Percentiles rank a stretch among this genome's conserved stretches.
Evolutionary conservation across 2,797 vertebrate genomes (phyloP).

Genomic region (Sebastes kiyomatsui): DNA sequence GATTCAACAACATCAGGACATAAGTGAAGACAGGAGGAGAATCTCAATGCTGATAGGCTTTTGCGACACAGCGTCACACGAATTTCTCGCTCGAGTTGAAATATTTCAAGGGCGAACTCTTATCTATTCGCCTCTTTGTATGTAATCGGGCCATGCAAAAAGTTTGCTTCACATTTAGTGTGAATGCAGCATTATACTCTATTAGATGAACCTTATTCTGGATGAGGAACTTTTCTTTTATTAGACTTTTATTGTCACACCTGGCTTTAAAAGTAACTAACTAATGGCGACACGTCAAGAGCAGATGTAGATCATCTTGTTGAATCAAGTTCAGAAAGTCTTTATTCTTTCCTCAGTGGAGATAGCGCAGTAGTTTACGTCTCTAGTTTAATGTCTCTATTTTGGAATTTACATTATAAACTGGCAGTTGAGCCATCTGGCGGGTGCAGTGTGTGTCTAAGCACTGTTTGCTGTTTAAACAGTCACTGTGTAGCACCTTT

Average conservation of each 20-base stretch:
- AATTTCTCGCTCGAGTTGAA: background rate
- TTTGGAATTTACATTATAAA: constrained; percentile 66
- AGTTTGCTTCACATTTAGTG: background rate
- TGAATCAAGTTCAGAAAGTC: background rate
- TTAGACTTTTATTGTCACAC: background rate
- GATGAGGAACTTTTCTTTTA: background rate
- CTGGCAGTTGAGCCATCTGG: constrained; percentile 51
- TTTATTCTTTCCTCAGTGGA: background rate
- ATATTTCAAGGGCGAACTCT: background rate
- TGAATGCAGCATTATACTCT: background rate
- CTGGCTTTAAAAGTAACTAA: background rate
- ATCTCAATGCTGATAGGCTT: background rate
- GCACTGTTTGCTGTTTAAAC: constrained; percentile 70
- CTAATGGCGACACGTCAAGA: background rate
- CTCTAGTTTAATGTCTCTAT: constrained; percentile 35
- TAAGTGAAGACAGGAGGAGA: background rate
- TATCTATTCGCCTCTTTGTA: background rate
- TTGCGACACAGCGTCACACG: background rate
- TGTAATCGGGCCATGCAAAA: background rate
- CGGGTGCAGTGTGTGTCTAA: constrained; percentile 36
- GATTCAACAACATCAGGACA: too few relatives aligned
- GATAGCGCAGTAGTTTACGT: background rate
- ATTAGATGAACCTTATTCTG: background rate
- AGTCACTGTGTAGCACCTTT: constrained; percentile 50
- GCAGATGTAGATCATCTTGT: background rate